A percentile compares a stretch with the other conserved stretches of the same genome.
These are phyloP conservation scores for Contarinia nasturtii DNA, from an alignment of 1,140 invertebrate species.

Conservation along the genomic window DNA sequence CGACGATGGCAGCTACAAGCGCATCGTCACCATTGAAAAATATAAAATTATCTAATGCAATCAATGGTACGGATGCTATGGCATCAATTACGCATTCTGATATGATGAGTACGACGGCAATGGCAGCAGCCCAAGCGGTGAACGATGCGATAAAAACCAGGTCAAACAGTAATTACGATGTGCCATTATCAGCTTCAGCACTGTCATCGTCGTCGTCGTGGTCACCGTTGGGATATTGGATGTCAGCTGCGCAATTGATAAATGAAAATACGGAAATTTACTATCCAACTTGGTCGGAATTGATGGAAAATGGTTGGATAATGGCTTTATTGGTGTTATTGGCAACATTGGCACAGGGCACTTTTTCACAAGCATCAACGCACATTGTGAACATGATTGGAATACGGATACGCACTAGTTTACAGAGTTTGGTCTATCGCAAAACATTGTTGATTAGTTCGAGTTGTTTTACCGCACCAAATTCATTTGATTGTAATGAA, in stretches of 20 bases:
- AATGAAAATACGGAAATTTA: slow-evolving; percentile 16
- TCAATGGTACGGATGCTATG: too few species aligned
- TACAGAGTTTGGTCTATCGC: slow-evolving; percentile 41
- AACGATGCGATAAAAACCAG: too few species aligned
- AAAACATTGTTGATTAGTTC: slow-evolving; percentile 22
- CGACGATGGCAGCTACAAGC: too few species aligned
- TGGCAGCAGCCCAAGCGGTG: too few species aligned
- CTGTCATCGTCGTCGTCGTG: too few species aligned
- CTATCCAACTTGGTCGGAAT: slow-evolving; percentile 32
- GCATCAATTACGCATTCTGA: too few species aligned
- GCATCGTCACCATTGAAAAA: too few species aligned
- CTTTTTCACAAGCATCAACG: slow-evolving; percentile 67
- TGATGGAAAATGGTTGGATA: slow-evolving; percentile 58
- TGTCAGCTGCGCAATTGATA: not conserved
- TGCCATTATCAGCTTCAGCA: too few species aligned
- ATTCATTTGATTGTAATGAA: not conserved
- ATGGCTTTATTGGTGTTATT: slow-evolving; percentile 52
- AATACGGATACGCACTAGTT: slow-evolving; percentile 53
- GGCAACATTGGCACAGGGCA: slow-evolving; percentile 52
- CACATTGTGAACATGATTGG: slow-evolving; percentile 66
- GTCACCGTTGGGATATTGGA: too few species aligned
- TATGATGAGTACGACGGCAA: too few species aligned
- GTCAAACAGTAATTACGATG: too few species aligned
- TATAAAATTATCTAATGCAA: too few species aligned
- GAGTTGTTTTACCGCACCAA: slow-evolving; percentile 3